Conservation (phyloP, 2,797 vertebrate species). For the Gallinago stenura region DNA sequence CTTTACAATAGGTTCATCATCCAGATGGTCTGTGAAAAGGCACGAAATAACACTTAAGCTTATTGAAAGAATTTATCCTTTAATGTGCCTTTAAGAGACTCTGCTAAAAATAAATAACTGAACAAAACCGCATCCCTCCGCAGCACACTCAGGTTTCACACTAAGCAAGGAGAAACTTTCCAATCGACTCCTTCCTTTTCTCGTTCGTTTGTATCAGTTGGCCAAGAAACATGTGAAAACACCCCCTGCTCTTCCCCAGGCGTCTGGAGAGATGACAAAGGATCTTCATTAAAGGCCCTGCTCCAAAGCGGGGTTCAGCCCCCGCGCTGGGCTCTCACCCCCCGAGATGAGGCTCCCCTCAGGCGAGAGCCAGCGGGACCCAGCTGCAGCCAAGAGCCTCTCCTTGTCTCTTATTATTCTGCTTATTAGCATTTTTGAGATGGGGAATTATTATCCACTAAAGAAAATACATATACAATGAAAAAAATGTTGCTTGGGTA, state of each 20-base stretch:
- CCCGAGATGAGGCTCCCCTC: background rate
- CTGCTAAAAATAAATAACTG: background rate
- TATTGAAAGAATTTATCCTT: background rate
- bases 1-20: conserved; percentile 14
- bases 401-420: background rate
- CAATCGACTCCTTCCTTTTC: background rate
- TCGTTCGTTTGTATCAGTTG: background rate
- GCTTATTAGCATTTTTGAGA: background rate
- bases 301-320: background rate
- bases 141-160: background rate
- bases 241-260: background rate
- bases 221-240: background rate
- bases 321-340: background rate
- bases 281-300: background rate
- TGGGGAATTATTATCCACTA: background rate
- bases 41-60: background rate
- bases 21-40: background rate
- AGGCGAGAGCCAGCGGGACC: background rate
- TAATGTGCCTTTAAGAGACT: background rate
- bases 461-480: background rate
- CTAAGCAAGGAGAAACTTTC: background rate
- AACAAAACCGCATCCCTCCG: background rate
- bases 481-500: background rate
- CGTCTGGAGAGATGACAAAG: background rate
- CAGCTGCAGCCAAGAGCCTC: background rate